Evolutionary conservation across 1,140 invertebrate genomes (phyloP).

Genomic region (Listronotus oregonensis): DNA sequence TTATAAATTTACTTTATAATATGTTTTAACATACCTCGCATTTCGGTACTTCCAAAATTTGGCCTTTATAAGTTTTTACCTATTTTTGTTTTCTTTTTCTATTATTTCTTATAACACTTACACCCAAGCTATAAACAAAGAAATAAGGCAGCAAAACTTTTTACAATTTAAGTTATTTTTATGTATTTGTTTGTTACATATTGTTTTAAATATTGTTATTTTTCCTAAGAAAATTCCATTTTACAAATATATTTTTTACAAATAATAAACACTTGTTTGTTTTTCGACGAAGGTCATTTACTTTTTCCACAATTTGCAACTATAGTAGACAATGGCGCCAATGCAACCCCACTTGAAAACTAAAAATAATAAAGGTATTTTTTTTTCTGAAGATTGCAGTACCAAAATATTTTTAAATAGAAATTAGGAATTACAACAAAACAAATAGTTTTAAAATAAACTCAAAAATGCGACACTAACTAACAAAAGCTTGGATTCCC

Average conservation of each 20-base stretch:
- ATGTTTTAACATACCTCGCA: too few relatives aligned
- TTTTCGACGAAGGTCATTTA: neutral
- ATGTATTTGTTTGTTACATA: constrained; percentile 1
- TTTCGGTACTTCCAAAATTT: too few relatives aligned
- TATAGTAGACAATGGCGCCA: constrained; percentile 14
- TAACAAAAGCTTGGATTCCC: too few relatives aligned
- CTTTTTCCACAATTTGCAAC: constrained; percentile 25
- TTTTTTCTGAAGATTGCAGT: neutral
- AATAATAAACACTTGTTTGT: neutral
- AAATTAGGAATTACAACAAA: too few relatives aligned
- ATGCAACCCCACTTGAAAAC: constrained; percentile 21
- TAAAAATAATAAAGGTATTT: constrained; percentile 6
- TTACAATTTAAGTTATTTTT: neutral
- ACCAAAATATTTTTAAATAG: too few relatives aligned
- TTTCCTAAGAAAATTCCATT: constrained; percentile 13
- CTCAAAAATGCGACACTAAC: too few relatives aligned
- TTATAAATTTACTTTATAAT: too few relatives aligned
- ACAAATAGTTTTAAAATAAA: too few relatives aligned
- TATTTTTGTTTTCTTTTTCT: too few relatives aligned
- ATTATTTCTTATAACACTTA: too few relatives aligned
- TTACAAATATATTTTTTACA: constrained; percentile 16
- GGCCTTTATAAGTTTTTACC: too few relatives aligned
- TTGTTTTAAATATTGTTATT: constrained; percentile 15
- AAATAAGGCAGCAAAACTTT: neutral
- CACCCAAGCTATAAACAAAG: neutral